Evolutionary conservation across 2,113 vertebrate species (phyloP), one percentile per base, ranked within the genome.

Genomic region (Cricetomys ansorgei): DNA sequence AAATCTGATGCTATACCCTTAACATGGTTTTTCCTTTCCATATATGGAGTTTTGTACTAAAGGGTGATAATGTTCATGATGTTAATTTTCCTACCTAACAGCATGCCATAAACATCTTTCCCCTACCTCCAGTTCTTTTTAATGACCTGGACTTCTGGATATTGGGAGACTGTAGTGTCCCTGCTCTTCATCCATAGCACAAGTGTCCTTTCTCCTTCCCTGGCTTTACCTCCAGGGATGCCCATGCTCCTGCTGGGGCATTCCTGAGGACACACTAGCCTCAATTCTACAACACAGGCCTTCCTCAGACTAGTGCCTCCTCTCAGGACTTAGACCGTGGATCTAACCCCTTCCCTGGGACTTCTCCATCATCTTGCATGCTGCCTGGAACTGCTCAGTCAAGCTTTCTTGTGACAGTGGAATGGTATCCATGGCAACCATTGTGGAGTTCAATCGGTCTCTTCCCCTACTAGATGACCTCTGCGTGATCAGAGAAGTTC

Each of bases 391-490:
- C 79, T 29, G 34, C 43, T 72, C 21, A 0, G 48, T 19, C 0
- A 21, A 65, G 29, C 43, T 17, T 92, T 11, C 43, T 48, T 62
- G 79, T 50, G 64, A 45, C 73, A 29, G 6, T 34, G 53, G 55
- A 27, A 40, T n/a, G 25, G 11, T 43, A 72, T 29, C 23, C n/a
- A 4, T 0, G 15, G 40, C 12, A 6, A 89, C 27, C 70, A 21
- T 3, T 45, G 37, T 2, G 53, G 77, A 13, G 45, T 37, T 37
- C 53, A 73, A 45, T 5, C 65, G 45, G 62, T 69, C 65, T 65
- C 64, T 79, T 79, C 3, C 7, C 79, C 17, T 62, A n/a, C 37
- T 50, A 92, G 96, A 70, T 43, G 86, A 84, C 34, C 86, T 92
- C 80, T 37, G 27, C 15, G 2, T 4, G 3, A 57, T 48, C 7